These are phyloP conservation scores for Polypterus bichir DNA, from an alignment of 2,113 vertebrate species.

Conservation along the genomic window DNA sequence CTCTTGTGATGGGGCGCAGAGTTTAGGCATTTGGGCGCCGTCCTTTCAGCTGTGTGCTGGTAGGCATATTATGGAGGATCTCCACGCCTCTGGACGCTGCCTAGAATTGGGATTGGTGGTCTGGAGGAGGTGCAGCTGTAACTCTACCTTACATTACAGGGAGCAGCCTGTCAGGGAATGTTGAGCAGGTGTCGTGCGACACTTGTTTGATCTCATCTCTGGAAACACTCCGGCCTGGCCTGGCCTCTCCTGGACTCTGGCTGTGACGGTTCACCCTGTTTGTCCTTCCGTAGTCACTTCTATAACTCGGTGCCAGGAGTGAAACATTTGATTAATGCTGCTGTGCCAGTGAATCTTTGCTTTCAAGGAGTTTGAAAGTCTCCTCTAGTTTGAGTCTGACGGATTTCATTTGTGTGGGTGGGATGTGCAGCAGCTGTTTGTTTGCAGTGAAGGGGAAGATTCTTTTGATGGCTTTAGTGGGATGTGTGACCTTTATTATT, in stretches of 20 bases:
- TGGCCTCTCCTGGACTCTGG: not conserved
- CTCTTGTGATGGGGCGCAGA: too few relatives aligned
- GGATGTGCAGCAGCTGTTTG: not conserved
- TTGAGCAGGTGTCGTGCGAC: constrained; percentile 20
- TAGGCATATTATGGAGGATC: too few relatives aligned
- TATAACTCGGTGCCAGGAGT: constrained; percentile 1
- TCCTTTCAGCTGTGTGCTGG: too few relatives aligned
- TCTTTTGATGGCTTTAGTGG: too few relatives aligned
- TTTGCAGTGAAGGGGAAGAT: not conserved
- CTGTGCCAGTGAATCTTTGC: not conserved
- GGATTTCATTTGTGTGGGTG: constrained; percentile 12
- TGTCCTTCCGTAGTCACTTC: constrained; percentile 3
- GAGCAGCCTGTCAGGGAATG: constrained; percentile 18
- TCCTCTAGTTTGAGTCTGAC: too few relatives aligned
- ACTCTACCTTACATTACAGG: constrained; percentile 7
- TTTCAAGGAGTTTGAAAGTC: not conserved
- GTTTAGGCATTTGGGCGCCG: too few relatives aligned
- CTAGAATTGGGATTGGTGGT: not conserved
- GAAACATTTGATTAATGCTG: constrained; percentile 1
- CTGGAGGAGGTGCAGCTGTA: constrained; percentile 2
- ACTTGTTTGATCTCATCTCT: constrained; percentile 27
- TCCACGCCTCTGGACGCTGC: not conserved
- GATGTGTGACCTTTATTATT: too few relatives aligned
- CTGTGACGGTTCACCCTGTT: not conserved
- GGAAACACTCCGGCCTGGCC: constrained; percentile 18